A percentile compares a stretch with the other conserved stretches of the same genome.
These are phyloP conservation scores for Somateria mollissima DNA, from an alignment of 2,797 vertebrate species.

Conservation along the genomic window DNA sequence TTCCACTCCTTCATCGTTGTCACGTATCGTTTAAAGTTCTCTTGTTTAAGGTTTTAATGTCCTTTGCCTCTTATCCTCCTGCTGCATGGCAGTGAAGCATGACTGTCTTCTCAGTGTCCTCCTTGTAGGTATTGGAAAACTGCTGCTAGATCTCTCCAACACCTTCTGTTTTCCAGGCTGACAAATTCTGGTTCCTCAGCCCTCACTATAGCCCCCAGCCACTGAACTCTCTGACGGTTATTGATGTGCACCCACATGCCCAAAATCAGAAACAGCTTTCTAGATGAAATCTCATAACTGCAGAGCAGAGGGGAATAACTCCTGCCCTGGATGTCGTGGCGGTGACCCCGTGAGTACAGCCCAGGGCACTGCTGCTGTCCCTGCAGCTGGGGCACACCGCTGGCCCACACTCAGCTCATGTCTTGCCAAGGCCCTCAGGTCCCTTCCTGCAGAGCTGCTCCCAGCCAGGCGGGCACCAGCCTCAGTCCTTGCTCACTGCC, in stretches of 20 bases:
- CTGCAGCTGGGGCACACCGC: not conserved
- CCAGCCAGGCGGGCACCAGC: not conserved
- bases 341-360: not conserved
- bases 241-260: not conserved
- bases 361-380: not conserved
- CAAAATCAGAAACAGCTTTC: not conserved
- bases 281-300: not conserved
- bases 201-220: not conserved
- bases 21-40: fast-evolving
- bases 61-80: not conserved
- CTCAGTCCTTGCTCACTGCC: not conserved
- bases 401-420: not conserved
- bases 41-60: not conserved
- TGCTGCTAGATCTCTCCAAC: not conserved
- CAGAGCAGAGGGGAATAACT: not conserved
- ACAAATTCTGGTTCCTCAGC: not conserved
- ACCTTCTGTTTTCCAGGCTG: not conserved
- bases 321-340: not conserved
- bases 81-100: not conserved
- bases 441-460: not conserved
- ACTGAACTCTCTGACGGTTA: not conserved
- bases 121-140: fast-evolving
- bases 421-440: not conserved
- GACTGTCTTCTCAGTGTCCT: not conserved
- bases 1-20: not conserved